These are phyloP conservation scores for Rhagonycha fulva DNA, from an alignment of 2,888 invertebrate species.

Conservation along the genomic window DNA sequence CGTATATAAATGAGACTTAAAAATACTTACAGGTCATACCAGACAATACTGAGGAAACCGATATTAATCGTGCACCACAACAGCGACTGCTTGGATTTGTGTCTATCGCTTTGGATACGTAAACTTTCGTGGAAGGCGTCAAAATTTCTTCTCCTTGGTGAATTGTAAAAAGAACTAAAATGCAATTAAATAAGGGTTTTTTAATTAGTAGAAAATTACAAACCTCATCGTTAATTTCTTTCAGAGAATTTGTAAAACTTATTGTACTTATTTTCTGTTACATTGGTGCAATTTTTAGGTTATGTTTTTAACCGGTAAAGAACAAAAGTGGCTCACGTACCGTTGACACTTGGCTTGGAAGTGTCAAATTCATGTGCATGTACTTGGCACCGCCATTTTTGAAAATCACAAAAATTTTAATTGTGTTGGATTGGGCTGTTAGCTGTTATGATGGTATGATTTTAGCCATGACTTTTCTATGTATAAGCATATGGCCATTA, in stretches of 20 bases:
- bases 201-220: background rate
- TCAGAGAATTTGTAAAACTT: background rate
- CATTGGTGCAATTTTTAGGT: background rate
- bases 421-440: too few relatives aligned
- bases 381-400: too few relatives aligned
- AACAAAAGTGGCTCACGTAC: background rate
- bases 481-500: too few relatives aligned
- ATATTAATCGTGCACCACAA: conserved; percentile 65
- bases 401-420: too few relatives aligned
- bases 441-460: too few relatives aligned
- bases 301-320: background rate
- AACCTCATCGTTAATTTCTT: background rate
- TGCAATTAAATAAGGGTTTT: background rate
- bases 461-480: too few relatives aligned
- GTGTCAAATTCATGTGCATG: too few relatives aligned
- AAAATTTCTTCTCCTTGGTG: background rate
- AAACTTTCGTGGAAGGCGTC: background rate
- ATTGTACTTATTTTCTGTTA: background rate
- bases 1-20: conserved; percentile 1
- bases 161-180: background rate
- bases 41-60: conserved; percentile 58
- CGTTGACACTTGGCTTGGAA: background rate
- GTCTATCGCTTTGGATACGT: background rate
- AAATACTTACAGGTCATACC: conserved; percentile 65
- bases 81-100: conserved; percentile 44